These are phyloP conservation scores for Burhinus oedicnemus DNA, from an alignment of 2,113 vertebrate genomes.

Conservation along the genomic window DNA sequence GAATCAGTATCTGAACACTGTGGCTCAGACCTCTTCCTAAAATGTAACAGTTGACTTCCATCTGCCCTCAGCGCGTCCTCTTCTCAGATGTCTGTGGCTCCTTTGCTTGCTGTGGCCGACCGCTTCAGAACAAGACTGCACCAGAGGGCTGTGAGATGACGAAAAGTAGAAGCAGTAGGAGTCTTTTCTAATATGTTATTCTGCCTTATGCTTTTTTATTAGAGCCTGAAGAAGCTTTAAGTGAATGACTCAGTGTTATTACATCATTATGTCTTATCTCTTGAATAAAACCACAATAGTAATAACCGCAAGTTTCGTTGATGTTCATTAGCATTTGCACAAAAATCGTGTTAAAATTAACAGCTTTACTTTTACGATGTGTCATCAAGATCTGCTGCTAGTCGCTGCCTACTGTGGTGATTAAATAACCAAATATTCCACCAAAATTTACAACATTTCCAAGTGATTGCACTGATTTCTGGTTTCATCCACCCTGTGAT, in stretches of 20 bases:
- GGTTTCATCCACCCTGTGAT: rapidly evolving
- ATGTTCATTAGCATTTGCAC: not conserved
- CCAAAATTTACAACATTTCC: not conserved
- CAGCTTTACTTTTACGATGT: not conserved
- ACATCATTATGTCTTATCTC: not conserved
- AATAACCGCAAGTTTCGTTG: not conserved
- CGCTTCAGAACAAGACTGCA: not conserved
- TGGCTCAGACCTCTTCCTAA: conserved; percentile 19
- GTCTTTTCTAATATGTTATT: not conserved
- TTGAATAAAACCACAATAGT: not conserved
- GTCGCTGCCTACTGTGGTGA: not conserved
- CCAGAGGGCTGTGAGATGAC: not conserved
- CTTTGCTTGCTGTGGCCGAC: not conserved
- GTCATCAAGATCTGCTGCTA: not conserved
- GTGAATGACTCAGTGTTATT: not conserved
- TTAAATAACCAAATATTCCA: not conserved
- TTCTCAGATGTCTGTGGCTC: not conserved
- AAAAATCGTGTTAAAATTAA: not conserved
- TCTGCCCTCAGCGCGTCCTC: not conserved
- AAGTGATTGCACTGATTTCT: not conserved
- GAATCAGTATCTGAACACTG: not conserved
- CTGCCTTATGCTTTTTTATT: not conserved
- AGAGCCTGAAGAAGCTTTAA: not conserved
- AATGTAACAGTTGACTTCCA: not conserved
- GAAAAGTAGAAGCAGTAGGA: not conserved